Evolutionary conservation across 1,140 invertebrate species (phyloP).

Genomic region (Bombus waltoni): DNA sequence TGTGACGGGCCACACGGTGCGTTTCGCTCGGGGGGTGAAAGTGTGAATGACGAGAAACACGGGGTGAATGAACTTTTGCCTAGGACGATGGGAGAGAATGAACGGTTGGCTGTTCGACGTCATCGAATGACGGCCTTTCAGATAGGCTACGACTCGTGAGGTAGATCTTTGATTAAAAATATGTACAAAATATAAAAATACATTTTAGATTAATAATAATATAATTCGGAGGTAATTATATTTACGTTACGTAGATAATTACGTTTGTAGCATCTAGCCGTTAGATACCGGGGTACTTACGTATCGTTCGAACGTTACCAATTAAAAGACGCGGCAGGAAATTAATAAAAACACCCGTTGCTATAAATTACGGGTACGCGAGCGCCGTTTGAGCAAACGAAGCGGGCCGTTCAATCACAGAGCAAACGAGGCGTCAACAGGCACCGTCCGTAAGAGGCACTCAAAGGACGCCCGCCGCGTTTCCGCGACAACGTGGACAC

Average conservation of each 20-base stretch:
- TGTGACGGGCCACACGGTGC: background rate
- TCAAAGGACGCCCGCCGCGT: slow-evolving; percentile 35
- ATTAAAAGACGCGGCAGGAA: background rate
- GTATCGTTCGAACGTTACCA: background rate
- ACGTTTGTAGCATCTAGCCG: too few species aligned
- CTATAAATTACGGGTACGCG: slow-evolving; percentile 16
- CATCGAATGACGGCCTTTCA: background rate
- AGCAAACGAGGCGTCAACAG: slow-evolving; percentile 45
- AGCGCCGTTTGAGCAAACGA: slow-evolving; percentile 17
- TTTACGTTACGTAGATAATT: too few species aligned
- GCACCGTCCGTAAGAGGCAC: slow-evolving; percentile 35
- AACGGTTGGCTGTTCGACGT: background rate
- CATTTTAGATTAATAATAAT: too few species aligned
- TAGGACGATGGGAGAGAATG: background rate
- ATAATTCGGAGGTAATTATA: too few species aligned
- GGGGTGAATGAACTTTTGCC: background rate
- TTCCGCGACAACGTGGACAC: slow-evolving; percentile 47
- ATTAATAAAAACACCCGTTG: slow-evolving; percentile 25
- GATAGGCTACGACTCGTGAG: too few species aligned
- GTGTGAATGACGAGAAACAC: background rate
- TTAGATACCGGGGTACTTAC: too few species aligned
- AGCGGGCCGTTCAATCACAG: slow-evolving; percentile 36
- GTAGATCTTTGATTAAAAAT: too few species aligned
- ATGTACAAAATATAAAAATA: too few species aligned
- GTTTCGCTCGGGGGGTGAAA: slow-evolving; percentile 5